Evolutionary conservation across 2,888 invertebrate genomes (phyloP), one percentile per base, ranked within the genome.

Genomic region (Apeira syringaria): DNA sequence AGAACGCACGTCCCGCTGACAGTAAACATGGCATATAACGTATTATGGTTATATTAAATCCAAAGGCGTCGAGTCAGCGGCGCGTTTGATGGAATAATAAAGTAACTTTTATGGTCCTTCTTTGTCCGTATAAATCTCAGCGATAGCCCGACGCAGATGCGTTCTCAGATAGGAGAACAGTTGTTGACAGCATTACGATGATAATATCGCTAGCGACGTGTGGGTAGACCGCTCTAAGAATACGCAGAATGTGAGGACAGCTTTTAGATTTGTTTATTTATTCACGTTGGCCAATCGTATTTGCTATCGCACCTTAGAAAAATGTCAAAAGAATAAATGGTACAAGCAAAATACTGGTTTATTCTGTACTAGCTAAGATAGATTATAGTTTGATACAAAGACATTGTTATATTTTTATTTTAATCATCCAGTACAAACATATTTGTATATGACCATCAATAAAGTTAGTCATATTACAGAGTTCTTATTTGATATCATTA

Each of bases 81-180:
- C 61, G 61, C 53, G 61, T 70, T 79, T 76, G 74, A 80, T 78
- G 72, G 76, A 80, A 78, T 74, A 79, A 78, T 79, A 80, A 79
- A 80, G 64, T 66, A 67, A 71, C 72, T 79, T 80, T 77, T 77
- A 80, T 78, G 70, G 70, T 68, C 64, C 71, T 71, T 72, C 68
- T 64, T 65, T 59, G 65, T 61, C 52, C 56, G 69, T 67, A 79
- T 80, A 77, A 77, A 79, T 76, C 70, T 68, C 53, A 43, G 47
- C 56, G 63, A 70, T 68, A 59, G 65, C 50, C 59, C 57, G 61
- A 55, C 69, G 61, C 70, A 76, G 73, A 78, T 74, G 71, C 62
- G 71, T 61, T 50, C 49, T 32, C 47, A 20, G 74, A 75, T 73
- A 68, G 59, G 44, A 46, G 53, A 48, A 53, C 58, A 56, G 58